These are phyloP conservation scores for Stegastes partitus DNA, from an alignment of 2,113 vertebrate genomes.

Conservation along the genomic window DNA sequence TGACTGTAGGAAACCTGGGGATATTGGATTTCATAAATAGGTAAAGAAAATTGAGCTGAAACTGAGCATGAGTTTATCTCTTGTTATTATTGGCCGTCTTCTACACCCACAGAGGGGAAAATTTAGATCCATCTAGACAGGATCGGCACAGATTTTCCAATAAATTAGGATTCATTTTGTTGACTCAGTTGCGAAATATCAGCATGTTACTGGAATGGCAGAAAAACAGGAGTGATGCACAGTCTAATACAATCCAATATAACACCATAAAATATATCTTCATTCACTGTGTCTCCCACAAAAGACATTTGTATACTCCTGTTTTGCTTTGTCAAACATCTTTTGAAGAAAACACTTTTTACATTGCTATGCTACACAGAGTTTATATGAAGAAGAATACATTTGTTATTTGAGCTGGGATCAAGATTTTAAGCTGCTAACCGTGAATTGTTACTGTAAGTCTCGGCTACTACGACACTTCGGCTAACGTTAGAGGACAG, in stretches of 20 bases:
- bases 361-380: too few relatives aligned
- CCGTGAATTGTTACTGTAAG: not conserved
- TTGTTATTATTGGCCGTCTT: slow-evolving; percentile 36
- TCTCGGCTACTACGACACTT: not conserved
- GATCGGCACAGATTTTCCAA: not conserved
- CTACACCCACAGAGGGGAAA: not conserved
- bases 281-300: not conserved
- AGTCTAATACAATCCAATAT: not conserved
- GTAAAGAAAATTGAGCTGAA: slow-evolving; percentile 19
- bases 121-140: not conserved
- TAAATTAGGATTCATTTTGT: slow-evolving; percentile 4
- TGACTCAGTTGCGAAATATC: not conserved
- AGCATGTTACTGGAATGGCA: not conserved
- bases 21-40: slow-evolving; percentile 39
- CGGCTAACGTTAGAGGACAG: not conserved
- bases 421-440: not conserved
- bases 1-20: slow-evolving; percentile 31
- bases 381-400: not conserved
- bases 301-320: not conserved
- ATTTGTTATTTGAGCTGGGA: not conserved
- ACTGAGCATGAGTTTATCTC: slow-evolving; percentile 30
- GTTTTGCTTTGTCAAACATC: not conserved
- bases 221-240: not conserved
- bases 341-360: not conserved
- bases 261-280: not conserved